Evolutionary conservation across 2,888 invertebrate species (phyloP).

Genomic region (Tenthredo notha): DNA sequence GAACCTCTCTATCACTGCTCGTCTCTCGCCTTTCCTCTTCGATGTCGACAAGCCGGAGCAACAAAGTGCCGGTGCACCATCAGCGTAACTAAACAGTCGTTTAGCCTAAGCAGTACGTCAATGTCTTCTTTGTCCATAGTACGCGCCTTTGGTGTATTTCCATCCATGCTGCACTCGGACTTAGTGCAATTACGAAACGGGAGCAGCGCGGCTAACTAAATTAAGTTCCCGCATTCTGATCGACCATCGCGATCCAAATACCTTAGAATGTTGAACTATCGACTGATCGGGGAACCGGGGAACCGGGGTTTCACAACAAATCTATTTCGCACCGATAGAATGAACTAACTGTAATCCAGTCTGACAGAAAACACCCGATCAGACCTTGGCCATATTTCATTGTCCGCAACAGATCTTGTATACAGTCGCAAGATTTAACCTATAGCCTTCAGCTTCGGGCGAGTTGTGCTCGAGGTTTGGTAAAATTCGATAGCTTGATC

Average conservation of each 20-base stretch:
- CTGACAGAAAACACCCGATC: background rate
- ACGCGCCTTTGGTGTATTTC: background rate
- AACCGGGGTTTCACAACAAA: background rate
- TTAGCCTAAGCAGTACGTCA: slow-evolving; percentile 40
- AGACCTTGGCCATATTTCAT: slow-evolving; percentile 1
- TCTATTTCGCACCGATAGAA: background rate
- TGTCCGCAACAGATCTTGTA: background rate
- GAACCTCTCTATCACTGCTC: slow-evolving; percentile 19
- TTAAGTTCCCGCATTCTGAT: slow-evolving; percentile 6
- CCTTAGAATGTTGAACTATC: slow-evolving; percentile 1
- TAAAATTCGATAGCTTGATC: background rate
- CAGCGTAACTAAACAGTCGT: slow-evolving; percentile 37
- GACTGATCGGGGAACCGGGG: background rate
- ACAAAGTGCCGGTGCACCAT: slow-evolving; percentile 33
- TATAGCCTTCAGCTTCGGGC: slow-evolving; percentile 12
- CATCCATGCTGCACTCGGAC: background rate
- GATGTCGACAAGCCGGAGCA: slow-evolving; percentile 19
- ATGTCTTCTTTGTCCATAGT: slow-evolving; percentile 26
- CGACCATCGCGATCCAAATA: slow-evolving; percentile 28
- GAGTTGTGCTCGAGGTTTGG: background rate
- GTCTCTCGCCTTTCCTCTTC: slow-evolving; percentile 6
- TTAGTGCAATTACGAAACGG: slow-evolving; percentile 35
- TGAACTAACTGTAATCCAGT: background rate
- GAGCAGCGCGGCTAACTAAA: background rate
- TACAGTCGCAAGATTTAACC: background rate